Evolutionary conservation across 2,888 invertebrate genomes (phyloP).

Genomic region (Zhengitettix transpicula): DNA sequence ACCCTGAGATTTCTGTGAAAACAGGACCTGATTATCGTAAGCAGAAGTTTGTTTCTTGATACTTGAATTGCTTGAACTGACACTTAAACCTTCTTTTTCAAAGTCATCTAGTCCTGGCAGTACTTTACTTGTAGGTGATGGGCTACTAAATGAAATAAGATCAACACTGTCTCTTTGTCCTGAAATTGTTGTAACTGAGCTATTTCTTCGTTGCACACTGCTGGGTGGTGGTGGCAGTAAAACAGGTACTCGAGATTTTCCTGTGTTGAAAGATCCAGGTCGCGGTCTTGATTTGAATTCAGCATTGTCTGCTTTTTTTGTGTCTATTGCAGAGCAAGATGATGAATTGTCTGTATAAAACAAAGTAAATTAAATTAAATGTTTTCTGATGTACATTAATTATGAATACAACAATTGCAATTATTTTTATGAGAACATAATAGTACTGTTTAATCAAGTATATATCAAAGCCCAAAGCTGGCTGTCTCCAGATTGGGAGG

Average conservation of each 20-base stretch:
- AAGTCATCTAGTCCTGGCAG: neutral
- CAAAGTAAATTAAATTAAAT: too few species aligned
- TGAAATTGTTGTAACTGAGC: constrained; percentile 11
- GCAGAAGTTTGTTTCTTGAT: neutral
- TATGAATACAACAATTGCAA: too few species aligned
- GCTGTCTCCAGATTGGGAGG: too few species aligned
- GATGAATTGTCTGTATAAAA: too few species aligned
- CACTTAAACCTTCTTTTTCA: neutral
- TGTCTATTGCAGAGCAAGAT: too few species aligned
- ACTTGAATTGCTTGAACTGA: neutral
- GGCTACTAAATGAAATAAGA: constrained; percentile 11
- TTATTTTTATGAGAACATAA: too few species aligned
- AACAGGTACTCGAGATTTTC: constrained; percentile 16
- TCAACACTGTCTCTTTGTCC: constrained; percentile 6
- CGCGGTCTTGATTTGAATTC: constrained; percentile 34
- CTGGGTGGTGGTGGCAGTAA: constrained; percentile 19
- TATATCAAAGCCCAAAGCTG: too few species aligned
- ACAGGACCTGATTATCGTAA: neutral
- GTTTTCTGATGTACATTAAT: too few species aligned
- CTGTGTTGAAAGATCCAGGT: constrained; percentile 34
- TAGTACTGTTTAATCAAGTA: too few species aligned
- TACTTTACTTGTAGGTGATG: constrained; percentile 8
- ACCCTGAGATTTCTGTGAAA: neutral
- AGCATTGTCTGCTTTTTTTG: neutral
- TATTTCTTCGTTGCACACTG: constrained; percentile 15